Evolutionary conservation across 2,797 vertebrate species (phyloP).

Genomic region (Typhlichthys eigenmanni): DNA sequence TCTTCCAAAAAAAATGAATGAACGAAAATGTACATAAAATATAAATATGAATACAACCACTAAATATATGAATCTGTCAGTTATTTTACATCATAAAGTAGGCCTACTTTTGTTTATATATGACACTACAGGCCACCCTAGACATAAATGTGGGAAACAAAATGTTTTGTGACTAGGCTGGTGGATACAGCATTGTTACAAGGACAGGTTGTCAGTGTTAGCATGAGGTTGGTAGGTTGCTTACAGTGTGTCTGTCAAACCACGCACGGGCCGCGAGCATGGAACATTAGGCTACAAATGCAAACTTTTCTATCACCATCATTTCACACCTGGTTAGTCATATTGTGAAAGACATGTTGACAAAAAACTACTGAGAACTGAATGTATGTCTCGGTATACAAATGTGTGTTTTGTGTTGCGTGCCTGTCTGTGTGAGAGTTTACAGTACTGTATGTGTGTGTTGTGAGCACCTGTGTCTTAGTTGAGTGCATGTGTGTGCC

Average conservation of each 20-base stretch:
- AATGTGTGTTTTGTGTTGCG: not conserved
- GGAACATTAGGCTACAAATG: constrained; percentile 54
- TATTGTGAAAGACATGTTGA: constrained; percentile 26
- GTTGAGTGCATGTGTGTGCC: constrained; percentile 17
- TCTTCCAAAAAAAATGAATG: no score
- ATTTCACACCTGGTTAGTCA: constrained; percentile 11
- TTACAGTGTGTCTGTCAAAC: constrained; percentile 52
- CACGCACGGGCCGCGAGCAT: constrained; percentile 29
- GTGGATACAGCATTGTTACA: constrained; percentile 80
- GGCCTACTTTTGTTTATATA: no score
- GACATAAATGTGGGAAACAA: no score
- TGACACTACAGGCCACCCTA: no score
- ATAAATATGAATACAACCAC: no score
- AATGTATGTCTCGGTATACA: not conserved
- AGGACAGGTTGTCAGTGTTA: constrained; percentile 65
- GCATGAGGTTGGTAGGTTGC: constrained; percentile 20
- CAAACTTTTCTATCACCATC: constrained; percentile 50
- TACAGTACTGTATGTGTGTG: not conserved
- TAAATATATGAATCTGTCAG: no score
- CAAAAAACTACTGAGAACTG: constrained; percentile 4
- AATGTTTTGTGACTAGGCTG: constrained; percentile 77
- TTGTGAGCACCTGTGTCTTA: not conserved
- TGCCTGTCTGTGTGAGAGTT: not conserved
- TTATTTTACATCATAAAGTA: no score
- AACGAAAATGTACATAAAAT: no score